Conservation (phyloP, 92 coral and sea anemone species). For the Plumapathes pennacea region DNA sequence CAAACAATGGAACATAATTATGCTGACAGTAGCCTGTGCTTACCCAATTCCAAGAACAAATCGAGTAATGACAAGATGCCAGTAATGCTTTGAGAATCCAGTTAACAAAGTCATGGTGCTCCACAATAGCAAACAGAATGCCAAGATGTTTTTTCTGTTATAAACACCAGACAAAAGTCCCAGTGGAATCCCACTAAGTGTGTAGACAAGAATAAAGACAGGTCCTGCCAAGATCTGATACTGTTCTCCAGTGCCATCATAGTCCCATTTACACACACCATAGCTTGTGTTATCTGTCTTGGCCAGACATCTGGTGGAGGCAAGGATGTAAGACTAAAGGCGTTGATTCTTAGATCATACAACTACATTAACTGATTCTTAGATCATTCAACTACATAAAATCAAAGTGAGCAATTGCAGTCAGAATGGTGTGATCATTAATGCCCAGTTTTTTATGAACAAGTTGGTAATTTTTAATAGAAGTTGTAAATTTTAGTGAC, state of each 20-base stretch:
- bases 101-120: conserved; percentile 88
- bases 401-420: too few species aligned
- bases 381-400: too few species aligned
- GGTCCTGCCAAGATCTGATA: conserved; percentile 98
- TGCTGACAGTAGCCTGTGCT: too few species aligned
- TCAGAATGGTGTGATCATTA: conserved; percentile 1
- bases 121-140: conserved; percentile 84
- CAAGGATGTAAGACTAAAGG: too few species aligned
- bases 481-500: background rate
- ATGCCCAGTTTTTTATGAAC: background rate
- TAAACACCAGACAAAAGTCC: conserved; percentile 84
- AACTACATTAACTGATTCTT: too few species aligned
- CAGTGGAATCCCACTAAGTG: conserved; percentile 88
- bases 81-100: conserved; percentile 88
- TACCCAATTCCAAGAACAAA: conserved; percentile 94
- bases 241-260: conserved; percentile 89
- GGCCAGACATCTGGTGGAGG: conserved; percentile 60
- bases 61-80: conserved; percentile 90
- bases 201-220: conserved; percentile 86
- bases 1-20: background rate
- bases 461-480: background rate
- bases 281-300: too few species aligned
- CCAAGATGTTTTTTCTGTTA: conserved; percentile 78
- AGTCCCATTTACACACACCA: conserved; percentile 81
- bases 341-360: too few species aligned